phyloP scores from a whole-genome alignment of 2,797 vertebrate species.

The Delichon dasypus region DNA sequence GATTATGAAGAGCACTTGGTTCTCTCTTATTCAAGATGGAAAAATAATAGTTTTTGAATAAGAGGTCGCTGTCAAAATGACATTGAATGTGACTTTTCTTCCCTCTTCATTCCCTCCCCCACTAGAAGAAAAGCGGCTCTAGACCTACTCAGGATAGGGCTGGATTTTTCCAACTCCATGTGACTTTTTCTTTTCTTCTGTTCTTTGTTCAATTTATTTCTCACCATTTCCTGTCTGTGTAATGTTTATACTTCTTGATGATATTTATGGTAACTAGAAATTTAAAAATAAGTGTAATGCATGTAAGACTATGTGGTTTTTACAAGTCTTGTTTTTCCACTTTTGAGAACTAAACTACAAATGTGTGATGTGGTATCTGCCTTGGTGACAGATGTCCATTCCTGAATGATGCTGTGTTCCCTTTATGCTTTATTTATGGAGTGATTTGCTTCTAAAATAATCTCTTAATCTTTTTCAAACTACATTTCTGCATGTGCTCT shows the following conservation, averaged over 20 bases:
- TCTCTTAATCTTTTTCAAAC: conserved; percentile 61
- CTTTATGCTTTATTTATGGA: conserved; percentile 47
- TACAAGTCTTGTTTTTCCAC: conserved; percentile 36
- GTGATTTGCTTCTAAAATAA: conserved; percentile 66
- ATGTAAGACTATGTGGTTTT: conserved; percentile 8
- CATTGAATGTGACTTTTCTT: conserved; percentile 56
- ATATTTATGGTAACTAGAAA: conserved; percentile 57
- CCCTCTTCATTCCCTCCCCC: conserved; percentile 16
- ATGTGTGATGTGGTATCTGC: conserved; percentile 44
- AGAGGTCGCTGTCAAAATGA: conserved; percentile 68
- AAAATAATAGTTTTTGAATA: conserved; percentile 75
- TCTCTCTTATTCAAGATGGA: conserved; percentile 70
- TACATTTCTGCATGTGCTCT: conserved; percentile 36
- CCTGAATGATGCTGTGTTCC: conserved; percentile 38
- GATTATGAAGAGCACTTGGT: conserved; percentile 75
- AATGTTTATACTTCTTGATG: conserved; percentile 33
- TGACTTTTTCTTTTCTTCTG: conserved; percentile 45
- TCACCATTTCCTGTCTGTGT: conserved; percentile 3
- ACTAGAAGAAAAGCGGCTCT: neutral
- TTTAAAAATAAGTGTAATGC: conserved; percentile 30
- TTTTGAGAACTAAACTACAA: conserved; percentile 4
- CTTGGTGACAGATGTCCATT: conserved; percentile 48
- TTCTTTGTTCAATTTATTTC: conserved; percentile 37
- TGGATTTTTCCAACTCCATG: conserved; percentile 16
- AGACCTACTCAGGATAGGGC: neutral